Evolutionary conservation across 2,888 invertebrate genomes (phyloP), one percentile per base, ranked within the genome.

Genomic region (Rotaria sp.): DNA sequence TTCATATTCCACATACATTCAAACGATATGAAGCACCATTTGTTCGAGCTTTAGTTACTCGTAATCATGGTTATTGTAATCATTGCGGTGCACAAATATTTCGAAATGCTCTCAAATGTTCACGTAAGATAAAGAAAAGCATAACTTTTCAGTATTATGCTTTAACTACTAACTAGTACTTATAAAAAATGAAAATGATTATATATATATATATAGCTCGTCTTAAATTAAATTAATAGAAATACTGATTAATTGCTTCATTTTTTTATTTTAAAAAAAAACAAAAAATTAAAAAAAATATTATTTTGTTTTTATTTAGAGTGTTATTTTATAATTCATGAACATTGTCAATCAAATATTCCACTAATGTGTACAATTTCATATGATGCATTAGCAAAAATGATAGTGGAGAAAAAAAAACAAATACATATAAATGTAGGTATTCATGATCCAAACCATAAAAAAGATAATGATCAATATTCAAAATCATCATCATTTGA

Each of bases 311-410:
- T 52, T 21, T 1, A 57, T 57, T 35, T 80, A 80, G 80, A 80
- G 45, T 80, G 80, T 45, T n/a, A 45, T 45, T 80, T 80, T 80
- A 80, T 45, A 8, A 45, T 80, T 80, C 80, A 80, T 80, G 26
- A 80, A n/a, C 80, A 45, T 80, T 80, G 80, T 45, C 26, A 80
- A 45, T 45, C 45, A 11, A 45, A 45, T n/a, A 5, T 80, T n/a
- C 80, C 80, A n/a, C 45, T n/a, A 15, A 80, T 80, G 80, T 80
- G 80, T 80, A 45, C 45, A 41, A 13, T 80, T 13, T 7, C 80
- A 3, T 80, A 80, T 45, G 10, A 26, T 26, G 1, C 45, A 4
- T 0, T 80, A 10, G 26, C n/a, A 21, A 5, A 45, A 45, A 8
- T 35, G 1, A 13, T 80, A 45, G n/a, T n/a, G 26, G 30, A 10